Conservation (phyloP, 2,888 invertebrate species). For the Xylota segnis region DNA sequence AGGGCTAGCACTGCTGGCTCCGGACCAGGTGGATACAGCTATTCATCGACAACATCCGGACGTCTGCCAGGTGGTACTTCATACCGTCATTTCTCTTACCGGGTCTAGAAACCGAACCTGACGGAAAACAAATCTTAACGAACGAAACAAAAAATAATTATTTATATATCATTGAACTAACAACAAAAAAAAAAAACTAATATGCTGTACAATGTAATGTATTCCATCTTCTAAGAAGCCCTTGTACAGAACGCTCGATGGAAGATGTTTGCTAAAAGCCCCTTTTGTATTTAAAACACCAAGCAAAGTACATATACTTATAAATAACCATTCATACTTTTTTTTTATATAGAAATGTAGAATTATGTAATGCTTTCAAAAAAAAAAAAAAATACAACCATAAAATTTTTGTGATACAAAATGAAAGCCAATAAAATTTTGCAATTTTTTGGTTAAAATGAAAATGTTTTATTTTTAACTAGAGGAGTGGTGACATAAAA, state of each 20-base stretch:
- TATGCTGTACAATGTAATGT: constrained; percentile 39
- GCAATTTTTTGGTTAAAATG: constrained; percentile 69
- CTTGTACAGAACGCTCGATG: constrained; percentile 50
- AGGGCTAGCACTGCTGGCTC: constrained; percentile 89
- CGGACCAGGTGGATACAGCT: constrained; percentile 93
- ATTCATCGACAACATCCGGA: constrained; percentile 91
- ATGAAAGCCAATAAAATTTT: constrained; percentile 73
- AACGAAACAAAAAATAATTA: constrained; percentile 46
- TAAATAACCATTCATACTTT: constrained; percentile 59
- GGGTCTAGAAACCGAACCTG: constrained; percentile 87
- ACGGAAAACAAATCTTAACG: constrained; percentile 20
- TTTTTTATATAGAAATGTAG: constrained; percentile 65
- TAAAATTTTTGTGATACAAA: constrained; percentile 82
- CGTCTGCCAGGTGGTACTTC: constrained; percentile 92
- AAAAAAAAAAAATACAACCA: constrained; percentile 40
- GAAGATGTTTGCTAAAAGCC: constrained; percentile 49
- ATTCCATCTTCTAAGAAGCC: constrained; percentile 45
- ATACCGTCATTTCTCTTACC: constrained; percentile 94
- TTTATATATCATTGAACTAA: constrained; percentile 48
- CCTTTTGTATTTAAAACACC: constrained; percentile 49
- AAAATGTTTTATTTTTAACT: constrained; percentile 77
- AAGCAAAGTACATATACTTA: constrained; percentile 50
- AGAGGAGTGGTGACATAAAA: constrained; percentile 72
- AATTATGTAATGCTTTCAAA: constrained; percentile 63
- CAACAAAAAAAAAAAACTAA: constrained; percentile 49